phyloP scores from a whole-genome alignment of 2,113 vertebrate species.

The Burhinus bistriatus region DNA sequence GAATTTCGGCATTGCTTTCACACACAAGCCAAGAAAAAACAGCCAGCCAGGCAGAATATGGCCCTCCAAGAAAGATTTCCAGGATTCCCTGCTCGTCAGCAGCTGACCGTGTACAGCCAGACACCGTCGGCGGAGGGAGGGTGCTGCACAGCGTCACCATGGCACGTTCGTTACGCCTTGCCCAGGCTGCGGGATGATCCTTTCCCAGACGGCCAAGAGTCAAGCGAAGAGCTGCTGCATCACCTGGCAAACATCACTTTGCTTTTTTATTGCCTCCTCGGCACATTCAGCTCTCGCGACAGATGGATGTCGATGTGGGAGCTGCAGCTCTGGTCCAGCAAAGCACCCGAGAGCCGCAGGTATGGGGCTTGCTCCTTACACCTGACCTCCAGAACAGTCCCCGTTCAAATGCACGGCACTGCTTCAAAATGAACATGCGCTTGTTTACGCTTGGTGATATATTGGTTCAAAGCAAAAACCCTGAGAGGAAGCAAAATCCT shows the following conservation, averaged over 20 bases:
- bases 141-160: neutral
- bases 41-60: neutral
- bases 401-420: fast-evolving
- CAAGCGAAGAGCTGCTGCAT: neutral
- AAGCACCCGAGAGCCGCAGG: neutral
- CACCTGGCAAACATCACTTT: neutral
- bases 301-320: fast-evolving
- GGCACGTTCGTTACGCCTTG: fast-evolving
- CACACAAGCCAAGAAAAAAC: neutral
- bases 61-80: neutral
- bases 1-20: neutral
- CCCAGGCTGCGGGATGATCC: neutral
- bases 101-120: neutral
- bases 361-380: fast-evolving
- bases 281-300: fast-evolving
- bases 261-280: neutral
- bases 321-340: neutral
- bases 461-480: neutral
- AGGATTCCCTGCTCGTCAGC: neutral
- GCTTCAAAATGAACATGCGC: fast-evolving
- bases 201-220: fast-evolving
- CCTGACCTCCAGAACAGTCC: neutral
- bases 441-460: fast-evolving
- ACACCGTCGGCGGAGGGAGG: neutral
- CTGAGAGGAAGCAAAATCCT: neutral